Evolutionary conservation across 2,888 invertebrate genomes (phyloP).

Genomic region (Dermolepida albohirtum): DNA sequence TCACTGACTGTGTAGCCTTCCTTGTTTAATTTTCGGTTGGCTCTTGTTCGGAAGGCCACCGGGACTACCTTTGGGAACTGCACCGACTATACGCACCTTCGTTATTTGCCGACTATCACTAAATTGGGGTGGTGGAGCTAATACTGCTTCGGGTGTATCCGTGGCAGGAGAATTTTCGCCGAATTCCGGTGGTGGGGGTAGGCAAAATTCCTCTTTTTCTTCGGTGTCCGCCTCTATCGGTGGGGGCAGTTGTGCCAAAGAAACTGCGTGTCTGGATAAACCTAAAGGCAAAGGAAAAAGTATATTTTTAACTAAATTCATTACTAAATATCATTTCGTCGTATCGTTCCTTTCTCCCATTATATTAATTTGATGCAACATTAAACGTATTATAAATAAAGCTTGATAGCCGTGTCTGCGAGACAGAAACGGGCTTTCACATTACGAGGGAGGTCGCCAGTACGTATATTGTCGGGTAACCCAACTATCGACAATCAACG

Average conservation of each 20-base stretch:
- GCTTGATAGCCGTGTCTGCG: too few relatives aligned
- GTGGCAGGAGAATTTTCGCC: constrained; percentile 62
- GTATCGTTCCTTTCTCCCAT: too few relatives aligned
- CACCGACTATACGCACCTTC: constrained; percentile 84
- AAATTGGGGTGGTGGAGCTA: constrained; percentile 92
- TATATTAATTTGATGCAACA: too few relatives aligned
- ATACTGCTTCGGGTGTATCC: constrained; percentile 68
- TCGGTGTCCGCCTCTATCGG: constrained; percentile 81
- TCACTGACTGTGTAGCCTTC: constrained; percentile 64
- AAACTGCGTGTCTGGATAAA: constrained; percentile 76
- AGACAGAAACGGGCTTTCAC: too few relatives aligned
- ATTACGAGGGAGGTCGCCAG: too few relatives aligned
- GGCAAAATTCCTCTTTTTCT: constrained; percentile 72
- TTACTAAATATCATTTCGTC: too few relatives aligned
- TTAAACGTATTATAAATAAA: too few relatives aligned
- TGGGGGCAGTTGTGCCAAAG: constrained; percentile 83
- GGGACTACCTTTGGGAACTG: constrained; percentile 76
- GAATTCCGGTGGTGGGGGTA: constrained; percentile 73
- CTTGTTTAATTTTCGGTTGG: constrained; percentile 60
- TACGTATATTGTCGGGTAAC: too few relatives aligned
- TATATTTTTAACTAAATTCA: background rate
- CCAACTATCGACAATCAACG: too few relatives aligned
- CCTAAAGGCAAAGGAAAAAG: constrained; percentile 38
- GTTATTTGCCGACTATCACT: constrained; percentile 76
- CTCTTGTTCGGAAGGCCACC: constrained; percentile 41